A percentile compares a stretch with the other conserved stretches of the same genome.
phyloP scores from a whole-genome alignment of 2,888 invertebrate species.

The Lycaena phlaeas region DNA sequence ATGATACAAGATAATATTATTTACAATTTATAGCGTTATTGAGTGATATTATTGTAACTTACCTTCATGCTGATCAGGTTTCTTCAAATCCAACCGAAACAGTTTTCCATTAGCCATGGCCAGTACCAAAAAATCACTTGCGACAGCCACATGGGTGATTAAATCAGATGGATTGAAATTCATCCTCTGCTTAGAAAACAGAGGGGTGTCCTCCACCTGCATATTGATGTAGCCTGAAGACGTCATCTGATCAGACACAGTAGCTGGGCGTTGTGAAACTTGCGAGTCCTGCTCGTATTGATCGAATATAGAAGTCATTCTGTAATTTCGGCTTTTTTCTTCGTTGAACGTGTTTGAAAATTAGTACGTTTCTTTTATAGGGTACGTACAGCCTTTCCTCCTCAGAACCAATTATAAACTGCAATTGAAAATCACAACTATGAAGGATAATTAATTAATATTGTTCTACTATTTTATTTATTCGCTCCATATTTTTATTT shows the following conservation, averaged over 20 bases:
- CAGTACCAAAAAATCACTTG: conserved; percentile 87
- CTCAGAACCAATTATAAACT: too few species aligned
- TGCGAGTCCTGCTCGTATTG: conserved; percentile 88
- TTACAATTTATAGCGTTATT: too few species aligned
- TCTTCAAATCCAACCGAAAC: conserved; percentile 85
- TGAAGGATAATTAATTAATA: too few species aligned
- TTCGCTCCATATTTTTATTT: too few species aligned
- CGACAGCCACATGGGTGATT: conserved; percentile 85
- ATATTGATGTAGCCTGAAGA: conserved; percentile 69
- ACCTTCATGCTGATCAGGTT: conserved; percentile 86
- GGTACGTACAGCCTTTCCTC: too few species aligned
- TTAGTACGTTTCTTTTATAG: too few species aligned
- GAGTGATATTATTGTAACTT: too few species aligned
- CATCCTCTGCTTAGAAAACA: conserved; percentile 89
- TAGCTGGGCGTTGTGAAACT: conserved; percentile 46
- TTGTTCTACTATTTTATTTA: too few species aligned
- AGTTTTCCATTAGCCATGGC: conserved; percentile 88
- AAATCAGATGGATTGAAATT: conserved; percentile 84
- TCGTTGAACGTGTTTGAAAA: too few species aligned
- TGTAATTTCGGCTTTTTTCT: too few species aligned
- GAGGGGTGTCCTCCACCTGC: conserved; percentile 80
- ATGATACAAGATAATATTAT: background rate
- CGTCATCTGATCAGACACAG: conserved; percentile 53
- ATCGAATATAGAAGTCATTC: conserved; percentile 88
- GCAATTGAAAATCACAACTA: too few species aligned